phyloP scores from a whole-genome alignment of 2,888 invertebrate genomes.

The Eucriotettix oculatus region DNA sequence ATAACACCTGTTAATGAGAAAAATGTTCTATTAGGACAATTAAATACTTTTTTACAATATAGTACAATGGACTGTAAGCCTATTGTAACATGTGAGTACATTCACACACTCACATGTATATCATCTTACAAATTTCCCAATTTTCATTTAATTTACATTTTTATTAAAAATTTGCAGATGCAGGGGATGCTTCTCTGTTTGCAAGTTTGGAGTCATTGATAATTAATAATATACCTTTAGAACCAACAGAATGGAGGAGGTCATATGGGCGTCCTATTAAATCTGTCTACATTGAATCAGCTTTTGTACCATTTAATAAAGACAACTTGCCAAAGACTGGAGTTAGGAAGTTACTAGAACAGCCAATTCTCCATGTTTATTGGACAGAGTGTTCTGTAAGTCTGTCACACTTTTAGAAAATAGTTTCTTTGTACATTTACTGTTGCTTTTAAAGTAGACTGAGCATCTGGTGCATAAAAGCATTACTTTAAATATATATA shows the following conservation, averaged over 20 bases:
- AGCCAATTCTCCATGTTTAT: slow-evolving; percentile 84
- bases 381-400: slow-evolving; percentile 89
- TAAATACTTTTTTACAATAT: no score
- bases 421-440: no score
- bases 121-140: not conserved
- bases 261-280: slow-evolving; percentile 75
- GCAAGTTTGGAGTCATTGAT: slow-evolving; percentile 63
- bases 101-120: not conserved
- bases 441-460: no score
- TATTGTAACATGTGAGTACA: slow-evolving; percentile 52
- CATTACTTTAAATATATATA: no score
- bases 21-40: no score
- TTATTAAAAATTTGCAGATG: slow-evolving; percentile 40
- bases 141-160: slow-evolving; percentile 1
- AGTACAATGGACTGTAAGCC: slow-evolving; percentile 47
- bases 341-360: slow-evolving; percentile 63
- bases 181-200: slow-evolving; percentile 73
- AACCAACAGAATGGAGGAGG: slow-evolving; percentile 81
- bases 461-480: no score
- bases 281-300: slow-evolving; percentile 66
- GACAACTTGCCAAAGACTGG: slow-evolving; percentile 54
- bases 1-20: no score
- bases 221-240: slow-evolving; percentile 64
- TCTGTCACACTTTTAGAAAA: slow-evolving; percentile 11
- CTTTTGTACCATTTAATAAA: slow-evolving; percentile 63